Evolutionary conservation across 2,888 invertebrate genomes (phyloP).

Genomic region (Buathra laborator): DNA sequence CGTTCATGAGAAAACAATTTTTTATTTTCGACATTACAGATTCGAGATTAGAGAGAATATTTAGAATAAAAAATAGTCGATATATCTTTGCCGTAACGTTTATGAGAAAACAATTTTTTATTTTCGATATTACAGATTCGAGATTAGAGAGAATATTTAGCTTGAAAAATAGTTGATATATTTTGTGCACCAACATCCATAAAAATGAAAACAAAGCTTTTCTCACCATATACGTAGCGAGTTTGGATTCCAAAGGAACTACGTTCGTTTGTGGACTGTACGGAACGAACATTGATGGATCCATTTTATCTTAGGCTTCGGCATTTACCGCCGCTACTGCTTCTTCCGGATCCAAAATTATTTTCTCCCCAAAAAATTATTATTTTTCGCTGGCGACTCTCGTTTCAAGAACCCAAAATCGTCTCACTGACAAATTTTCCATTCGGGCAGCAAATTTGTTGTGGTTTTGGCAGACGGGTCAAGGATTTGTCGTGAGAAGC

Average conservation of each 20-base stretch:
- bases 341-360: background rate
- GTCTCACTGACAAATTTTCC: background rate
- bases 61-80: no score
- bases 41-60: no score
- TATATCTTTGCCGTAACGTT: no score
- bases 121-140: no score
- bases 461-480: no score
- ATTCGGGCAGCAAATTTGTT: background rate
- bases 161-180: no score
- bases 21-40: no score
- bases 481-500: background rate
- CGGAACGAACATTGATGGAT: conserved; percentile 90
- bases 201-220: background rate
- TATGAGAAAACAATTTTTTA: no score
- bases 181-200: no score
- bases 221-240: conserved; percentile 93
- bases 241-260: conserved; percentile 93
- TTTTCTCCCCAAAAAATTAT: no score
- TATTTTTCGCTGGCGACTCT: background rate
- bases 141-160: no score
- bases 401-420: background rate
- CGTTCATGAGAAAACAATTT: background rate
- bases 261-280: conserved; percentile 90
- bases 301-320: conserved; percentile 87
- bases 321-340: conserved; percentile 80